A percentile compares a stretch with the other conserved stretches of the same genome.
These are phyloP conservation scores for Microtus richardsoni DNA, from an alignment of 2,113 vertebrate genomes.

Conservation along the genomic window DNA sequence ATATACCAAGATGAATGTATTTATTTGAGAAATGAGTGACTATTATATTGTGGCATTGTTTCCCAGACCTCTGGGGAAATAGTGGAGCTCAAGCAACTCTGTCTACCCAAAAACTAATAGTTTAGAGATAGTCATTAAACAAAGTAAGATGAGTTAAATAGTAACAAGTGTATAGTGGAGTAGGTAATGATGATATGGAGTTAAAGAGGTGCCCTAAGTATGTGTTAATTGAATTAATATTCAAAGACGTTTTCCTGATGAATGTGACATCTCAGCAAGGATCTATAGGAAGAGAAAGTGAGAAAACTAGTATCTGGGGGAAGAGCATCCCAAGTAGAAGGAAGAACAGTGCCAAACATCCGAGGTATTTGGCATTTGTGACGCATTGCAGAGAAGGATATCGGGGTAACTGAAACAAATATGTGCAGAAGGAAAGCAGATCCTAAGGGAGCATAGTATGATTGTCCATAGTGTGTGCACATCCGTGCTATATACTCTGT, in stretches of 20 bases:
- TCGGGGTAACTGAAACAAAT: constrained; percentile 14
- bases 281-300: neutral
- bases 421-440: neutral
- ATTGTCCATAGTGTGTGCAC: neutral
- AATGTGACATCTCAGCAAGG: neutral
- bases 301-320: neutral
- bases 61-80: neutral
- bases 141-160: neutral
- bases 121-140: constrained; percentile 16
- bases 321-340: neutral
- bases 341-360: neutral
- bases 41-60: neutral
- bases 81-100: constrained; percentile 23
- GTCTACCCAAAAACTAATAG: neutral
- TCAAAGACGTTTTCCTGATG: neutral
- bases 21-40: constrained; percentile 36
- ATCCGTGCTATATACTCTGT: neutral
- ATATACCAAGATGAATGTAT: constrained; percentile 1
- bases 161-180: neutral
- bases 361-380: neutral
- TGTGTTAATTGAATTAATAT: constrained; percentile 24
- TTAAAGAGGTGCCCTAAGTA: neutral
- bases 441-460: neutral
- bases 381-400: neutral
- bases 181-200: neutral